These are phyloP conservation scores for Barnardius zonarius DNA, from an alignment of 2,113 vertebrate genomes.

Conservation along the genomic window DNA sequence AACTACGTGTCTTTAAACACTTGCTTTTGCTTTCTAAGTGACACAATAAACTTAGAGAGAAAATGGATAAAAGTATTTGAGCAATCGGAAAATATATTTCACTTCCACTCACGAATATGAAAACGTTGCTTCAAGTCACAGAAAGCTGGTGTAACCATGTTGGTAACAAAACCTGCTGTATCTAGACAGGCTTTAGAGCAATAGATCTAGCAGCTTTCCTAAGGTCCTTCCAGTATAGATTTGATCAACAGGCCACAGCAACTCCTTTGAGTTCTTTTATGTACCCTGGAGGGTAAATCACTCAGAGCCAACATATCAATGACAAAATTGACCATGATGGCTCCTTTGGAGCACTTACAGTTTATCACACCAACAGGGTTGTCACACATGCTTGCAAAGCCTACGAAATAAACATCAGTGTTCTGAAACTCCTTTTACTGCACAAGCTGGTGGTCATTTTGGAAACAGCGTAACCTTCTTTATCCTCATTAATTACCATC, in stretches of 20 bases:
- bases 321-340: conserved; percentile 6
- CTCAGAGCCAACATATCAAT: background rate
- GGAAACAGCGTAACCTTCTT: background rate
- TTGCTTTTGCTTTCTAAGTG: background rate
- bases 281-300: background rate
- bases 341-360: conserved; percentile 17
- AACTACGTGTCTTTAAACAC: background rate
- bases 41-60: background rate
- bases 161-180: background rate
- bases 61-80: background rate
- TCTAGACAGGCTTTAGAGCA: background rate
- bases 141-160: background rate
- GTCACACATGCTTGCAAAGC: background rate
- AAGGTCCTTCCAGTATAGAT: background rate
- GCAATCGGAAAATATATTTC: background rate
- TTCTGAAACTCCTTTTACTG: background rate
- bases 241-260: background rate
- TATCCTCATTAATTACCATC: background rate
- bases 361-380: background rate
- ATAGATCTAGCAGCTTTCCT: background rate
- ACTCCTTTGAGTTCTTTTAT: background rate
- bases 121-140: background rate
- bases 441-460: background rate
- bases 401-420: background rate
- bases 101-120: background rate